Evolutionary conservation across 2,888 invertebrate species (phyloP), one percentile per base, ranked within the genome.

Genomic region (Drosophila birchii): DNA sequence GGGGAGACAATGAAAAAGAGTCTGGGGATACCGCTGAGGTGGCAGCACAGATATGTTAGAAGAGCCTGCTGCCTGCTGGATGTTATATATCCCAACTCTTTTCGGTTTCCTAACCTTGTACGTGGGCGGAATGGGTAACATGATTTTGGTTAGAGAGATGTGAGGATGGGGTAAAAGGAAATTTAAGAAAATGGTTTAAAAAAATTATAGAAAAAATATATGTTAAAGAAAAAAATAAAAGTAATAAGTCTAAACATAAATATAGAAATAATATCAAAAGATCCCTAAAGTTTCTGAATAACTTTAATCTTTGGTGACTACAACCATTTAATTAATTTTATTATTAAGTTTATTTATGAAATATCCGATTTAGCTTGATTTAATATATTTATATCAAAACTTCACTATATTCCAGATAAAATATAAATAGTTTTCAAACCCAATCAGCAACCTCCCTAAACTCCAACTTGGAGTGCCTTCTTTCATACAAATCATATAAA

Each of bases 11-110:
- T 51, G 51, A 34, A 20, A 51, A 36, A 36, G 51, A 36, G 41
- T 41, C 36, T 43, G 43, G 62, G 64, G 29, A 62, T 62, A 51
- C 64, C 64, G 49, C 64, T 51, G 51, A 66, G 64, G 62, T 66
- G 62, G 64, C 64, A 66, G 64, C 47, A 62, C 51, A 66, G 62
- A 66, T 26, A 39, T 41, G 43, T 49, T 20, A 49, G 61, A 9
- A 32, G 45, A 32, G 23, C 20, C 26, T 44, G 43, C 58, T 23
- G 44, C 16, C 23, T 12, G 26, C 34, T 57, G 51, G 32, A 47
- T 64, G 61, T 49, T 57, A 58, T 76, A 61, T 71, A 71, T 58
- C 58, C 67, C 43, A 14, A 53, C 68, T 74, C 64, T 76, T 49
- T 53, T 63, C 55, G 54, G 53, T 34, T 54, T 75, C 44, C 53